Evolutionary conservation across 2,888 invertebrate species (phyloP).

Genomic region (Apamea sordens): DNA sequence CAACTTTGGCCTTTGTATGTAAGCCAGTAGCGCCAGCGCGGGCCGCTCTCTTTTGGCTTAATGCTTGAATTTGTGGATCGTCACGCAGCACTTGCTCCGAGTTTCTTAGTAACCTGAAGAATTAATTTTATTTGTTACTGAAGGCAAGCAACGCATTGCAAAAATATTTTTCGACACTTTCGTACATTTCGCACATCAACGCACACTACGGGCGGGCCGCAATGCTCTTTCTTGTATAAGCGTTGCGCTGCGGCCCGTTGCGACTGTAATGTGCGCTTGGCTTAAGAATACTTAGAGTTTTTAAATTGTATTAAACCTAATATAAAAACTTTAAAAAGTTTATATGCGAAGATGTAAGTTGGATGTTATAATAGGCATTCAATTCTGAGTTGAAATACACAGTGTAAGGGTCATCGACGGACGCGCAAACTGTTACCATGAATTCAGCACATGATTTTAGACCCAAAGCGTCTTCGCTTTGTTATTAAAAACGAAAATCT

Average conservation of each 20-base stretch:
- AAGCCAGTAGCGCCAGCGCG: conserved; percentile 40
- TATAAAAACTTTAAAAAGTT: not conserved
- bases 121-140: not conserved
- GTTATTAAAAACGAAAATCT: not conserved
- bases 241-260: not conserved
- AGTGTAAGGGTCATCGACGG: not conserved
- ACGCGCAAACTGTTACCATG: no score
- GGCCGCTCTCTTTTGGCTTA: conserved; percentile 75
- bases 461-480: no score
- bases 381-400: not conserved
- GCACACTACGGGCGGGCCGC: not conserved
- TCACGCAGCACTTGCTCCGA: conserved; percentile 83
- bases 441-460: not conserved
- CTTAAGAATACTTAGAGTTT: not conserved
- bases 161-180: not conserved
- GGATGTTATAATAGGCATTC: not conserved
- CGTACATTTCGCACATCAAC: not conserved
- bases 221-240: not conserved
- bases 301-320: not conserved
- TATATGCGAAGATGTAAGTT: not conserved
- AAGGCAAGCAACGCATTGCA: not conserved
- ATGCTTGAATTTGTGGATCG: conserved; percentile 80
- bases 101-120: conserved; percentile 83
- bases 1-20: conserved; percentile 84
- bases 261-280: no score